Percentiles rank a stretch among this genome's conserved stretches.
phyloP scores from a whole-genome alignment of 2,888 invertebrate genomes.

The Slavum lentiscoides region DNA sequence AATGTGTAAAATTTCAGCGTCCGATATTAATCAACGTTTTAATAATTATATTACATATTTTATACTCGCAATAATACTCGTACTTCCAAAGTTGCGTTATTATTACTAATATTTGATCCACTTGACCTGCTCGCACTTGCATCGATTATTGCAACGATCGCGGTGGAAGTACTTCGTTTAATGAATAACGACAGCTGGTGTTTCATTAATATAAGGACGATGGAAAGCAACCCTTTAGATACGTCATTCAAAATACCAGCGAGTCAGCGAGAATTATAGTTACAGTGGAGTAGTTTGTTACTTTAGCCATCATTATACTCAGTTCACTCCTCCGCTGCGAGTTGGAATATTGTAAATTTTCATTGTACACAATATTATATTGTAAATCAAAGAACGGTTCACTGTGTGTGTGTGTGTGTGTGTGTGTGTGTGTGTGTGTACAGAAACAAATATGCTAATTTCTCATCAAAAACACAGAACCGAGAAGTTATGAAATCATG shows the following conservation, averaged over 20 bases:
- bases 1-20: no score
- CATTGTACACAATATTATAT: conserved; percentile 7
- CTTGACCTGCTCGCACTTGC: background rate
- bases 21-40: no score
- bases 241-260: background rate
- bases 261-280: conserved; percentile 29
- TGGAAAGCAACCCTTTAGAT: conserved; percentile 27
- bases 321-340: background rate
- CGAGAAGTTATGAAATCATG: background rate
- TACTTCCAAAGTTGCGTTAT: background rate
- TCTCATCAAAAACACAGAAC: background rate
- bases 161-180: conserved; percentile 24
- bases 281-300: conserved; percentile 26
- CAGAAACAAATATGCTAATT: background rate
- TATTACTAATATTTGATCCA: background rate
- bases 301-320: conserved; percentile 19
- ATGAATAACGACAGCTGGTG: conserved; percentile 14
- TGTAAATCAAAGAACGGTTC: conserved; percentile 3
- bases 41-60: no score
- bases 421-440: background rate
- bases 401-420: no score
- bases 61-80: background rate
- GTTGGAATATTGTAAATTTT: background rate
- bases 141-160: conserved; percentile 12
- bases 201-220: conserved; percentile 27